A percentile compares a stretch with the other conserved stretches of the same genome.
These are phyloP conservation scores for Andrena marginata DNA, from an alignment of 2,888 invertebrate genomes.

Conservation along the genomic window DNA sequence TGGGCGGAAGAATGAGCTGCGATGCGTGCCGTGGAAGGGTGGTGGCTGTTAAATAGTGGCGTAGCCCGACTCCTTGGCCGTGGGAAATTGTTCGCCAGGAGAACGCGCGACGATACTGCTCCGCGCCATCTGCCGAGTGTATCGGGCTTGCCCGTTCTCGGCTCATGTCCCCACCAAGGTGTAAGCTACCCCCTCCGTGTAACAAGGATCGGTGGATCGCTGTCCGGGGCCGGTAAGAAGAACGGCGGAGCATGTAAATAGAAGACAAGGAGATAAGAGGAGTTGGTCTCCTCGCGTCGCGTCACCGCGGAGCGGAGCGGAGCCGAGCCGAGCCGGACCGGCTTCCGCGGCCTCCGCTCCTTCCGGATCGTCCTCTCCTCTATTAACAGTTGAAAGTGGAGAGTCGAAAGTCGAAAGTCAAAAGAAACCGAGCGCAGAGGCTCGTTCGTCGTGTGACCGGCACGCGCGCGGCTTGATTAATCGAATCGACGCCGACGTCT, in stretches of 20 bases:
- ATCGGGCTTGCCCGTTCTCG: background rate
- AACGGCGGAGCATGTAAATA: slow-evolving; percentile 53
- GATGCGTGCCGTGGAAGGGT: background rate
- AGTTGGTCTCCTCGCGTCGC: slow-evolving; percentile 51
- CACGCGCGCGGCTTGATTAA: slow-evolving; percentile 25
- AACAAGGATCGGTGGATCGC: slow-evolving; percentile 17
- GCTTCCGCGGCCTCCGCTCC: slow-evolving; percentile 16
- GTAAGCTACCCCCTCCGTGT: slow-evolving; percentile 25
- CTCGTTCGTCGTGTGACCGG: background rate
- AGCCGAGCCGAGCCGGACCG: slow-evolving; percentile 46
- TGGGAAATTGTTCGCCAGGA: slow-evolving; percentile 15
- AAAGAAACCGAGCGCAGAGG: background rate
- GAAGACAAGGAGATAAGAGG: slow-evolving; percentile 56
- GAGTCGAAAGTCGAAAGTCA: background rate
- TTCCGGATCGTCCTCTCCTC: slow-evolving; percentile 16
- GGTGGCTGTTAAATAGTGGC: background rate
- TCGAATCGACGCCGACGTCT: slow-evolving; percentile 34
- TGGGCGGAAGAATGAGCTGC: too few relatives aligned
- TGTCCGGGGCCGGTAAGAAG: slow-evolving; percentile 21
- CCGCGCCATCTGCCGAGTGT: slow-evolving; percentile 40
- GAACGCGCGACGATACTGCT: background rate
- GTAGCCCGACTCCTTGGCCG: background rate
- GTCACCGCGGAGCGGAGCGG: slow-evolving; percentile 4
- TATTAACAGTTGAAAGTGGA: background rate
- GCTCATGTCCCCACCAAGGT: slow-evolving; percentile 10